Conservation (phyloP, 35 echinoderm and acorn worm species). For the Patiria miniata region DNA sequence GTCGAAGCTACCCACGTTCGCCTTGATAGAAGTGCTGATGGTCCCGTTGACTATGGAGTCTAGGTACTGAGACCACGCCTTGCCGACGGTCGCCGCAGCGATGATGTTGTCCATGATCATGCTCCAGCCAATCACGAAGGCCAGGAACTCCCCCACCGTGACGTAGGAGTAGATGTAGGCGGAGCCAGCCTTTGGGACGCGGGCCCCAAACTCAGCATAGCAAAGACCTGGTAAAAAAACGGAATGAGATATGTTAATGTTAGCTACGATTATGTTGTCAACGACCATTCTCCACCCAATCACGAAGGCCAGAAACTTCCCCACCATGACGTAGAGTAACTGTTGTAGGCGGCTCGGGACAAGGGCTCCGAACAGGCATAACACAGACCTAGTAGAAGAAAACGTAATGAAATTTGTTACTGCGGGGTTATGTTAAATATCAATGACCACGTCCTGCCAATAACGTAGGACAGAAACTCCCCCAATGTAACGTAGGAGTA, state of each 20-base stretch:
- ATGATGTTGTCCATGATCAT: constrained; percentile 98
- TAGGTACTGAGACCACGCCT: constrained; percentile 91
- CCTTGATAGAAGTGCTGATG: constrained; percentile 71
- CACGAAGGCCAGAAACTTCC: constrained; percentile 87
- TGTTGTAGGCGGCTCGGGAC: constrained; percentile 87
- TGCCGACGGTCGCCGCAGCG: constrained; percentile 82
- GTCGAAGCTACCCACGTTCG: constrained; percentile 72
- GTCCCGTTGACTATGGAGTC: constrained; percentile 81
- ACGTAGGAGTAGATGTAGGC: constrained; percentile 96
- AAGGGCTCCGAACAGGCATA: constrained; percentile 92
- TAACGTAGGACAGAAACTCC: constrained; percentile 85
- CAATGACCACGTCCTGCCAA: constrained; percentile 97
- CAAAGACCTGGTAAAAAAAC: constrained; percentile 64
- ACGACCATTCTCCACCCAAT: constrained; percentile 99
- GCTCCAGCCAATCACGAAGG: constrained; percentile 95
- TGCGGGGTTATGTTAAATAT: constrained; percentile 80
- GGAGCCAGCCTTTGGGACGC: constrained; percentile 89
- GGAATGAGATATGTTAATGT: constrained; percentile 5
- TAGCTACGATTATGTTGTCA: constrained; percentile 85
- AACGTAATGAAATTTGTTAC: constrained; percentile 27
- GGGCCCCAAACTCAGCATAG: constrained; percentile 95
- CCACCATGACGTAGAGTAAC: constrained; percentile 89
- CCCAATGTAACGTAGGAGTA: too few species aligned
- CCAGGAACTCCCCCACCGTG: constrained; percentile 86
- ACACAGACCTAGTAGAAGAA: constrained; percentile 63